Evolutionary conservation across 1,140 invertebrate species (phyloP).

Genomic region (Drosophila nikananu): DNA sequence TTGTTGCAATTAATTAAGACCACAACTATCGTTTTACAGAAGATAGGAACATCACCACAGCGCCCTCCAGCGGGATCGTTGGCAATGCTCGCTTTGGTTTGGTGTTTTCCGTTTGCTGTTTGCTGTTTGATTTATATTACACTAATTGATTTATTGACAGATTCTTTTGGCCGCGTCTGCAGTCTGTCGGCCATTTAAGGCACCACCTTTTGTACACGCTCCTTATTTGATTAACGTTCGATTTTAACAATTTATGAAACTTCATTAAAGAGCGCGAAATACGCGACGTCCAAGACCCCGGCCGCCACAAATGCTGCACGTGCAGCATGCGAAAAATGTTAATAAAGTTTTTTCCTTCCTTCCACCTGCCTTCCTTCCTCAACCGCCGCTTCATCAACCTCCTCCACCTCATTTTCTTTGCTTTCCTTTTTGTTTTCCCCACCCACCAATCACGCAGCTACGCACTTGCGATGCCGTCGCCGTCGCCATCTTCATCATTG

Average conservation of each 20-base stretch:
- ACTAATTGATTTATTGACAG: conserved; percentile 82
- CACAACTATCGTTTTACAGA: conserved; percentile 52
- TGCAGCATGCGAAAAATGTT: conserved; percentile 82
- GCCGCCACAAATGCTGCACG: conserved; percentile 57
- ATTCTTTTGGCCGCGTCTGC: conserved; percentile 70
- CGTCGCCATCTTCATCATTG: conserved; percentile 77
- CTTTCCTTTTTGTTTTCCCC: conserved; percentile 6
- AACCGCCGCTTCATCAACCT: not conserved
- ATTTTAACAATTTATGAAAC: conserved; percentile 82
- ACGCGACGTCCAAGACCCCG: conserved; percentile 27
- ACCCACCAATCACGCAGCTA: conserved; percentile 22
- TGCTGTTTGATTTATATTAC: conserved; percentile 70
- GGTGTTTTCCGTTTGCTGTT: conserved; percentile 18
- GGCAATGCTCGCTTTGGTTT: conserved; percentile 17
- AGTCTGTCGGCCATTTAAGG: conserved; percentile 77
- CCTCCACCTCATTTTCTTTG: conserved; percentile 12
- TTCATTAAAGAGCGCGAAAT: conserved; percentile 73
- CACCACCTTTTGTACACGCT: conserved; percentile 61
- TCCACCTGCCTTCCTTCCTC: conserved; percentile 18
- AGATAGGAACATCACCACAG: conserved; percentile 68
- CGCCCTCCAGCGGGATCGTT: conserved; percentile 48
- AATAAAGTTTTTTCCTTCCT: conserved; percentile 70
- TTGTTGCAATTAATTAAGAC: conserved; percentile 82
- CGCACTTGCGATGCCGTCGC: conserved; percentile 36
- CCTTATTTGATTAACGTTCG: conserved; percentile 83